Percentiles rank a stretch among this genome's conserved stretches.
These are phyloP conservation scores for Mythimna lalbum DNA, from an alignment of 2,888 invertebrate species.

Conservation along the genomic window DNA sequence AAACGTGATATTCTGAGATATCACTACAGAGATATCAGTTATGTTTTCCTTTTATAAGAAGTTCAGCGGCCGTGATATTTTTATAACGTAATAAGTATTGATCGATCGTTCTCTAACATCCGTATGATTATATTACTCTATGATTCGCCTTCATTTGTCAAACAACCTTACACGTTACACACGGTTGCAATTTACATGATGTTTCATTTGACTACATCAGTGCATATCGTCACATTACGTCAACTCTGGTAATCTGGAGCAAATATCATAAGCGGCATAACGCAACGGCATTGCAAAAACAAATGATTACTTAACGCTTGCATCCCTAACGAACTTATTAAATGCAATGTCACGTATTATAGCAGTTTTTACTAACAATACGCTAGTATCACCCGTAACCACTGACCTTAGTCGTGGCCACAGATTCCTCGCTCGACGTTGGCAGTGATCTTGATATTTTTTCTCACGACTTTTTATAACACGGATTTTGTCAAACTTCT, in stretches of 20 bases:
- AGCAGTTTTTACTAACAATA: slow-evolving; percentile 59
- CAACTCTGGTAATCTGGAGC: slow-evolving; percentile 27
- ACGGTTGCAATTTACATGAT: neutral
- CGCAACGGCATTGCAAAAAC: slow-evolving; percentile 39
- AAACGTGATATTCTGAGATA: slow-evolving; percentile 23
- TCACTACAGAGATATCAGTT: slow-evolving; percentile 21
- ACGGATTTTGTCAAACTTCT: slow-evolving; percentile 73
- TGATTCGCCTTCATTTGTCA: slow-evolving; percentile 12
- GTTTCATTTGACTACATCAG: slow-evolving; percentile 25
- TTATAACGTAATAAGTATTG: slow-evolving; percentile 23
- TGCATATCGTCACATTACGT: slow-evolving; percentile 24
- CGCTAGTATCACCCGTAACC: slow-evolving; percentile 43
- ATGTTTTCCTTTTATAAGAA: slow-evolving; percentile 26
- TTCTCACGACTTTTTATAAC: slow-evolving; percentile 72
- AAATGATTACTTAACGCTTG: slow-evolving; percentile 31
- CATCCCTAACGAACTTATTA: slow-evolving; percentile 38
- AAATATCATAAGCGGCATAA: slow-evolving; percentile 14
- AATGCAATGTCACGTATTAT: slow-evolving; percentile 57
- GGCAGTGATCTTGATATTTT: slow-evolving; percentile 88
- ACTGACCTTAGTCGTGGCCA: slow-evolving; percentile 73
- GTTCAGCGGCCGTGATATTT: slow-evolving; percentile 10
- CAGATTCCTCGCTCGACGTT: slow-evolving; percentile 77
- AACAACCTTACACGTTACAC: slow-evolving; percentile 9
- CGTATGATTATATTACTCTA: slow-evolving; percentile 3
- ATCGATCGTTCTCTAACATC: slow-evolving; percentile 24